Evolutionary conservation across 2,888 invertebrate genomes (phyloP), one percentile per base, ranked within the genome.

Genomic region (Apodemia hepburni): DNA sequence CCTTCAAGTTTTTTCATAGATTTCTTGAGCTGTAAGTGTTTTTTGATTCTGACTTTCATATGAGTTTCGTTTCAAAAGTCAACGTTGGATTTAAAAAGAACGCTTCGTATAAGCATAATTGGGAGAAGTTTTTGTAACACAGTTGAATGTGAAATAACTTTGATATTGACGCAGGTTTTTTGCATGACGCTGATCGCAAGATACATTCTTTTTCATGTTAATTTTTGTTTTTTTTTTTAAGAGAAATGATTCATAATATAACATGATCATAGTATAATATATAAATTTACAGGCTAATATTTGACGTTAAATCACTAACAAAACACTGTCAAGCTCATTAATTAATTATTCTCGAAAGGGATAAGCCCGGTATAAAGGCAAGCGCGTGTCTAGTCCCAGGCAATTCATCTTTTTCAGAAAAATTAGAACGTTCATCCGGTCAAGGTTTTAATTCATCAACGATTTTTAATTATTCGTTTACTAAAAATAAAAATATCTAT

Each of bases 51-150:
- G 72, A 81, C 80, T 82, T 84, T 84, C 83, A 78, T 78, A 73
- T 77, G 74, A 75, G 68, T 82, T 81, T 81, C 80, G 81, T 77
- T 75, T 76, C 80, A 76, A 77, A 77, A 76, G 77, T 71, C 77
- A 82, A 80, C 79, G 82, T 79, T 78, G 75, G 76, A 70, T 75
- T 81, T 82, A 81, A 84, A 87, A 85, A 85, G 83, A 84, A 78
- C 79, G 77, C 73, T 81, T 84, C 80, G 78, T 84, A 85, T 84
- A 77, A 87, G 85, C 85, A 88, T 88, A 88, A 89, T 88, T 87
- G 88, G 81, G 71, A 77, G 74, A 75, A 76, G 79, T 87, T 89
- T 87, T 89, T 87, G 81, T 77, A 72, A 82, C 80, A 71, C 80
- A 80, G 71, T 76, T 78, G 89, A 86, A 90, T 87, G 80, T 84